phyloP scores from a whole-genome alignment of 2,888 invertebrate genomes.

The Drosophila paucipuncta region DNA sequence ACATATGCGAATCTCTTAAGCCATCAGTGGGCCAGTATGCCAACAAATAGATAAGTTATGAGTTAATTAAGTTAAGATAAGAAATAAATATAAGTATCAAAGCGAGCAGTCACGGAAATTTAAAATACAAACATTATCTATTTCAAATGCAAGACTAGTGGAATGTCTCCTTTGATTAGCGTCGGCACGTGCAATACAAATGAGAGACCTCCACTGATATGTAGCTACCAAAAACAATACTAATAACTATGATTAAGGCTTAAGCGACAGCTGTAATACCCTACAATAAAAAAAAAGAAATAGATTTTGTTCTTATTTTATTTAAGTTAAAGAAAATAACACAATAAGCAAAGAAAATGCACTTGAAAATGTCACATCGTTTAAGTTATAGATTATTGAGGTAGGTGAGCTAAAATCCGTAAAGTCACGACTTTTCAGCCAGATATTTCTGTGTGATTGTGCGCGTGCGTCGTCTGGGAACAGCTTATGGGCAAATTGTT shows the following conservation, averaged over 20 bases:
- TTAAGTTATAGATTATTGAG: neutral
- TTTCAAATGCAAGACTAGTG: conserved; percentile 19
- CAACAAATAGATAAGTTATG: conserved; percentile 23
- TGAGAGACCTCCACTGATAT: conserved; percentile 18
- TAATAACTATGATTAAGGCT: neutral
- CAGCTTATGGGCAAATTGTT: conserved; percentile 30
- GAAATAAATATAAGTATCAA: neutral
- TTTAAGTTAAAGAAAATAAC: neutral
- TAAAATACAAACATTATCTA: conserved; percentile 24
- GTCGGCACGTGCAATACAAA: conserved; percentile 35
- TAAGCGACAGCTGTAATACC: neutral
- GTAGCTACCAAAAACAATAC: conserved; percentile 5
- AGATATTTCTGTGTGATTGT: conserved; percentile 1
- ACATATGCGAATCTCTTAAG: neutral
- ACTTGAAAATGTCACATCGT: neutral
- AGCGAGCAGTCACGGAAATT: conserved; percentile 1
- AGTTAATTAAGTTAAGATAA: conserved; percentile 18
- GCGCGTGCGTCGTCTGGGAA: conserved; percentile 16
- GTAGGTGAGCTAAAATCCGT: conserved; percentile 9
- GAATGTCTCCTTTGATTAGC: conserved; percentile 24
- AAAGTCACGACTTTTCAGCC: neutral
- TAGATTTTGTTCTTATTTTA: neutral
- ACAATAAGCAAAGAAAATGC: neutral
- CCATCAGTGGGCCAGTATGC: conserved; percentile 2
- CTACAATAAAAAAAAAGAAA: neutral